These are phyloP conservation scores for Ctena decussata DNA, from an alignment of 2,888 invertebrate genomes.

Conservation along the genomic window DNA sequence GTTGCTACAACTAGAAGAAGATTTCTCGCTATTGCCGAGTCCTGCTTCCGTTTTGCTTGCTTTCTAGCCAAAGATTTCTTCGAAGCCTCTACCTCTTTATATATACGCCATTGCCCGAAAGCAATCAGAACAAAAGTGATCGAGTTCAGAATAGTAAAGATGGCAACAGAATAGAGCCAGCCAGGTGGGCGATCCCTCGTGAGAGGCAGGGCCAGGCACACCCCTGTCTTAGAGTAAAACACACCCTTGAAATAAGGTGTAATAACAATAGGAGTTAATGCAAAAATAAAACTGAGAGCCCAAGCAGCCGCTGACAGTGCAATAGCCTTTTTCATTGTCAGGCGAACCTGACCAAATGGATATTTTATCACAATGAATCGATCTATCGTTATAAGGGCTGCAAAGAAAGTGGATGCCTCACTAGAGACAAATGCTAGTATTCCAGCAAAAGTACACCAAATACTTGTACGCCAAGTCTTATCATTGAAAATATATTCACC, in stretches of 20 bases:
- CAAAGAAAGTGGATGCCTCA: slow-evolving; percentile 89
- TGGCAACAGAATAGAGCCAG: slow-evolving; percentile 84
- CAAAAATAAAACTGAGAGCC: slow-evolving; percentile 75
- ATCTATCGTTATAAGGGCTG: slow-evolving; percentile 90
- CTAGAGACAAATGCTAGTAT: slow-evolving; percentile 86
- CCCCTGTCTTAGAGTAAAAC: slow-evolving; percentile 81
- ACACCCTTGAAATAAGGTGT: slow-evolving; percentile 78
- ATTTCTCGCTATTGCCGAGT: slow-evolving; percentile 77
- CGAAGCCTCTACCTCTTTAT: slow-evolving; percentile 63
- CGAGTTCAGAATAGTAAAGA: slow-evolving; percentile 83
- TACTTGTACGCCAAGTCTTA: slow-evolving; percentile 64
- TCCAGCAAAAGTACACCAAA: slow-evolving; percentile 66
- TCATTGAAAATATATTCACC: too few species aligned
- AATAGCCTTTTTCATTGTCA: slow-evolving; percentile 69
- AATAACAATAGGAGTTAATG: slow-evolving; percentile 80
- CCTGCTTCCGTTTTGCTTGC: slow-evolving; percentile 27
- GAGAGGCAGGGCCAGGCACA: slow-evolving; percentile 84
- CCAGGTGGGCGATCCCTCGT: slow-evolving; percentile 82
- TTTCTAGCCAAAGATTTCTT: background rate
- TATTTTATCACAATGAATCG: slow-evolving; percentile 90
- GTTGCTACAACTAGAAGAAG: slow-evolving; percentile 80
- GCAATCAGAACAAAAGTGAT: slow-evolving; percentile 76
- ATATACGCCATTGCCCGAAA: slow-evolving; percentile 81
- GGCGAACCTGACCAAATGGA: slow-evolving; percentile 87
- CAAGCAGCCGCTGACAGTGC: slow-evolving; percentile 71